Base-by-base conservation (phyloP, 2,113 vertebrate species). In the Callospermophilus lateralis region DNA sequence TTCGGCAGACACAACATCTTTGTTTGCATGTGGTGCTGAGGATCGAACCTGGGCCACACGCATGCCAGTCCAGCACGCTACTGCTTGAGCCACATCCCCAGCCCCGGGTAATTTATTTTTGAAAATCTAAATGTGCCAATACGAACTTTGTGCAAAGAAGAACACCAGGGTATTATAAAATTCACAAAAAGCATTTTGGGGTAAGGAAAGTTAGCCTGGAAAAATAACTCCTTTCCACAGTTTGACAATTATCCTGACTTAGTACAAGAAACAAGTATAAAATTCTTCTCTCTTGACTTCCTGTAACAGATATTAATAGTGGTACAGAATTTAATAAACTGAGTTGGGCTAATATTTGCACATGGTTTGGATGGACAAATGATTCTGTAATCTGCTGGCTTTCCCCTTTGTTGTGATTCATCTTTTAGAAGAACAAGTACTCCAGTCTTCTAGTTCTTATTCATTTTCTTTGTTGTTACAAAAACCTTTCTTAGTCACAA, bases 381-480 rank as follows among this genome's bases (percentile, higher is more conserved):
- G 34, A 70, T 70, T 89, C 37, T n/a, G 34, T 1, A 89, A 95
- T 81, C 65, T 55, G 32, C 6, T 70, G 8, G 0, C 32, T 76
- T 89, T 84, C 34, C 28, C 24, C n/a, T 90, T 95, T 39, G 77
- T 85, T 81, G 84, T 94, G 30, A 73, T 72, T 70, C n/a, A 89
- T 84, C 39, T 81, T 81, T 85, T 16, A 72, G n/a, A 93, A 72
- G n/a, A 70, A 61, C 19, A 67, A 70, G 51, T 53, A 88, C 28
- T 88, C 42, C 11, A 68, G 70, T 11, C 53, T 72, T 32, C 6
- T 67, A 67, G n/a, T 28, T 92, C n/a, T 84, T 73, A 87, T 39
- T 45, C 28, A 45, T 79, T 77, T 34, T 32, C 12, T 32, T 26
- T 61, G 58, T 61, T 63, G 61, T 80, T 74, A 63, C 17, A 55